Base-by-base conservation (phyloP, 2,113 vertebrate genomes). In the Ictalurus punctatus region DNA sequence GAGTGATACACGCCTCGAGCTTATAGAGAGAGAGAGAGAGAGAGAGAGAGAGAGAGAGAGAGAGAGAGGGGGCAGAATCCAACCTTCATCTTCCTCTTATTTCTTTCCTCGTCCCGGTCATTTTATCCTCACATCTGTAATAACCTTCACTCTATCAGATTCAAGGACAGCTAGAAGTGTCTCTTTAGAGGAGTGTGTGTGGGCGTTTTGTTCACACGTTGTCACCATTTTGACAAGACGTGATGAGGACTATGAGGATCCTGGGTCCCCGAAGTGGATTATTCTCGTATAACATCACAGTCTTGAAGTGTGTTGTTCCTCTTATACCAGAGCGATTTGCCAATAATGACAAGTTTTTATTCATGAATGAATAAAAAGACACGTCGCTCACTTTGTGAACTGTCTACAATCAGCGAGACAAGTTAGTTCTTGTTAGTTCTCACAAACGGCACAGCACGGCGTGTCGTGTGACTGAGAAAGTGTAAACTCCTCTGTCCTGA, bases 1-100 rank as follows among this genome's bases (percentile, higher is more conserved):
- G 52, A 52, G 73, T 4, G 74, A 87, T 54, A 52, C 74, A 79
- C 3, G 63, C 74, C 86, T 87, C 27, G 4, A 52, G 86, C 59
- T 81, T 21, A 2, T 34, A 65, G n/a, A 30, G 52, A 56, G 13
- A 56, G n/a, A 54, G 54, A 56, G 54, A 56, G 1, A 65, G n/a
- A 54, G 54, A 65, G n/a, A 54, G 54, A 65, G n/a, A 52, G 52
- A 54, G 52, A 54, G 7, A 2, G 23, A 65, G n/a, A 52, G 52
- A 54, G 52, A 54, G 52, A 54, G 52, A 13, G 27, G 54, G 44
- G 1, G 1, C 84, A 12, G 25, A 69, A 30, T 48, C 21, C 16
- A 52, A 40, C 48, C 44, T 54, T 87, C 74, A 52, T 19, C 73
- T 4, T 56, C 44, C 21, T 67, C n/a, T 23, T 54, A 19, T 54